phyloP scores from a whole-genome alignment of 2,113 vertebrate species.

The Tapirus terrestris region DNA sequence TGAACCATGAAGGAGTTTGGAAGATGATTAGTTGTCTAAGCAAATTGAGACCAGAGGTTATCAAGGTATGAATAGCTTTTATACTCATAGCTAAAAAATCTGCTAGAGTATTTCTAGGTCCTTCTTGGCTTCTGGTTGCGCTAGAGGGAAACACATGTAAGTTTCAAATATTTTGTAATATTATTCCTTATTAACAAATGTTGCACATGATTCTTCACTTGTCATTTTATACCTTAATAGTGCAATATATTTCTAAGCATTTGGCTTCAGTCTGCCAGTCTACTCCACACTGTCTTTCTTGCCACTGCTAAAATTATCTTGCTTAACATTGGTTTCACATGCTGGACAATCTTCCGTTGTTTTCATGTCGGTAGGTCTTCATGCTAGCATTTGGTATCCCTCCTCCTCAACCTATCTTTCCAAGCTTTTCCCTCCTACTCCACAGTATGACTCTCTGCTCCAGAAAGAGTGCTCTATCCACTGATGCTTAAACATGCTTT shows the following conservation, averaged over 20 bases:
- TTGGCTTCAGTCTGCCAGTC: neutral
- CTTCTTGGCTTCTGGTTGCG: neutral
- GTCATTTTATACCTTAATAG: neutral
- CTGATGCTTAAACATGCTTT: neutral
- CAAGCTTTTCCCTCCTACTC: neutral
- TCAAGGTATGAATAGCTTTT: neutral
- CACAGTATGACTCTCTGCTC: neutral
- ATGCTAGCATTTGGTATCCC: rapidly evolving
- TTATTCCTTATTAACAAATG: neutral
- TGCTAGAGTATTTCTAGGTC: neutral
- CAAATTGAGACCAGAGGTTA: neutral
- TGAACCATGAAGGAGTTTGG: neutral
- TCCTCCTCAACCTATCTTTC: neutral
- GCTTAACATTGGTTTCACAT: neutral
- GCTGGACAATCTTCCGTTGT: neutral
- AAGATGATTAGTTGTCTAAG: neutral
- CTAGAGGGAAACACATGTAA: neutral
- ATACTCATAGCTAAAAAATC: neutral
- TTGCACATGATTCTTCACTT: neutral
- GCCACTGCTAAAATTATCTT: neutral
- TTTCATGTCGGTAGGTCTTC: neutral
- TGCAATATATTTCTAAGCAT: neutral
- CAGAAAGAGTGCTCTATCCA: rapidly evolving
- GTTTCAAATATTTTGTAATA: neutral
- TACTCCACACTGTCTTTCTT: neutral